These are phyloP conservation scores for Clarias fuscus DNA, from an alignment of 2,797 vertebrate species.

Conservation along the genomic window DNA sequence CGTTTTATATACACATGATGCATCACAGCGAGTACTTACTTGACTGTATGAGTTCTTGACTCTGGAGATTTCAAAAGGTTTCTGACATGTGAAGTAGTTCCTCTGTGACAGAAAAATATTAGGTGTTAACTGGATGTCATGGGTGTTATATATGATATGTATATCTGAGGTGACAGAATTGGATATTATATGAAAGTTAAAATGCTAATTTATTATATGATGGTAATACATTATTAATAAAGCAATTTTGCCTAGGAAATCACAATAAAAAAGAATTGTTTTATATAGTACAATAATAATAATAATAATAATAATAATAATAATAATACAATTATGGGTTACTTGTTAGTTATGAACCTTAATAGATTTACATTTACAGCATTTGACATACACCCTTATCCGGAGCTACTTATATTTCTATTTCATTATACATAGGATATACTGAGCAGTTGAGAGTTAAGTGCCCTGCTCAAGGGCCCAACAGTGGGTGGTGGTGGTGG, in stretches of 20 bases:
- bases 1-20: not conserved
- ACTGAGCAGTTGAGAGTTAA: too few relatives aligned
- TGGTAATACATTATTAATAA: not conserved
- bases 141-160: too few relatives aligned
- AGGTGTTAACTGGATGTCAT: not conserved
- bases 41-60: conserved; percentile 78
- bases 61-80: conserved; percentile 73
- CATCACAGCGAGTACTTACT: conserved; percentile 67
- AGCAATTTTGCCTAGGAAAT: not conserved
- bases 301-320: too few relatives aligned
- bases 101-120: conserved; percentile 60
- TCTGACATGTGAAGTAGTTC: conserved; percentile 81
- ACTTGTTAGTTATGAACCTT: not conserved
- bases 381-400: too few relatives aligned
- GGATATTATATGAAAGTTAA: not conserved
- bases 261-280: not conserved
- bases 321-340: not conserved
- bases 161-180: not conserved
- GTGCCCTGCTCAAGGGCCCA: too few relatives aligned
- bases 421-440: too few relatives aligned
- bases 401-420: too few relatives aligned
- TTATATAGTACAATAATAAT: not conserved
- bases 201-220: not conserved
- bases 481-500: too few relatives aligned
- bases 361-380: not conserved